Evolutionary conservation across 1,140 invertebrate genomes (phyloP).

Genomic region (Conus betulinus): DNA sequence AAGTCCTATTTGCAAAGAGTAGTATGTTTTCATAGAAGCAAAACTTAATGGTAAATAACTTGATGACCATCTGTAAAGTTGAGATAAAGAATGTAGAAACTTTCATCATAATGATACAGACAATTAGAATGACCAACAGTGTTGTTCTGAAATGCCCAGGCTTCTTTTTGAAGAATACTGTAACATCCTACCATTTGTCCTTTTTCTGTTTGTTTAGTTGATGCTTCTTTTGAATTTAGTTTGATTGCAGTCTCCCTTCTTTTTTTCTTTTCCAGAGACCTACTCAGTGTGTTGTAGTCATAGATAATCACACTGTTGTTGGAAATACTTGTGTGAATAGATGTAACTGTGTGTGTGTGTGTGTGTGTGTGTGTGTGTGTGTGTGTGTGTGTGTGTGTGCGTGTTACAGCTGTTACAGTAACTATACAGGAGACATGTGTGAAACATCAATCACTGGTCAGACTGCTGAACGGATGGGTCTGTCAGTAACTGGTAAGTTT

Average conservation of each 20-base stretch:
- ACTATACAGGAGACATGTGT: slow-evolving; percentile 21
- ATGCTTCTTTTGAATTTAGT: background rate
- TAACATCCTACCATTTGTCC: background rate
- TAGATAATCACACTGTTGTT: no score
- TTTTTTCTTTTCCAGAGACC: background rate
- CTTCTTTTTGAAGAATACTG: no score
- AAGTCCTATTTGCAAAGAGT: no score
- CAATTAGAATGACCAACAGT: no score
- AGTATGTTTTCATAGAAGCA: no score
- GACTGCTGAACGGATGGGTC: background rate
- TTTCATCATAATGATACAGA: no score
- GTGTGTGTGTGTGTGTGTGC: background rate
- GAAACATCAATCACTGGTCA: background rate
- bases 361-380: background rate
- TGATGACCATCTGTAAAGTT: no score
- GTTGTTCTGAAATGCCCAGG: no score
- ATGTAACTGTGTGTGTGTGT: background rate
- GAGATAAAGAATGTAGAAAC: background rate
- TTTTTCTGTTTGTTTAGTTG: background rate
- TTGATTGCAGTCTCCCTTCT: background rate
- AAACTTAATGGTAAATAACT: no score
- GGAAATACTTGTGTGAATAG: no score
- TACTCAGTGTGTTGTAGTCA: background rate
- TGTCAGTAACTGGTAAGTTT: background rate
- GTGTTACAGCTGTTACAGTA: slow-evolving; percentile 20